Conservation (phyloP, 2,888 invertebrate genomes). For the Helicoverpa assulta region DNA sequence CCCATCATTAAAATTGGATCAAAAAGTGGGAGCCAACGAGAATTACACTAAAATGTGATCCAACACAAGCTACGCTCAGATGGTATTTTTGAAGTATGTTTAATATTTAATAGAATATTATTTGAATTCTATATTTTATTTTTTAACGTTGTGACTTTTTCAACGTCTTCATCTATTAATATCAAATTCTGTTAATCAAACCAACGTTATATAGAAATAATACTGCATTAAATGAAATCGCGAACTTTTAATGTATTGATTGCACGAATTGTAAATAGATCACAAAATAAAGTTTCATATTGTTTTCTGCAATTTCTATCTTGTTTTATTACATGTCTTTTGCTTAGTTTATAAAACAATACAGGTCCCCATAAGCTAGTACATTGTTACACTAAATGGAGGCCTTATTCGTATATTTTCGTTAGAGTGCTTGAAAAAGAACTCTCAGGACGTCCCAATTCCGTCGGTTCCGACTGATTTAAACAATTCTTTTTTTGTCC, state of each 20-base stretch:
- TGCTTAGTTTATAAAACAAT: no score
- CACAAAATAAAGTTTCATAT: neutral
- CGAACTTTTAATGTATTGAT: constrained; percentile 8
- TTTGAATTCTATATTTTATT: constrained; percentile 45
- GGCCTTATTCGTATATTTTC: no score
- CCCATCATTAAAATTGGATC: no score
- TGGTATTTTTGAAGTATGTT: constrained; percentile 30
- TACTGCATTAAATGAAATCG: neutral
- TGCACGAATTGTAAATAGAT: constrained; percentile 2
- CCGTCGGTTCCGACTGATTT: no score
- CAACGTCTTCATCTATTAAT: neutral
- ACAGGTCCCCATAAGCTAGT: no score
- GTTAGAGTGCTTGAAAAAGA: no score
- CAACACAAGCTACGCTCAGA: constrained; percentile 8
- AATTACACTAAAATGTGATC: no score
- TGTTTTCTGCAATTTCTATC: neutral
- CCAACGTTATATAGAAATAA: neutral
- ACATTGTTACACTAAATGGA: no score
- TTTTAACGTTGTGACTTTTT: constrained; percentile 12
- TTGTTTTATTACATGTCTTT: neutral
- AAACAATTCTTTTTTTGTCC: no score
- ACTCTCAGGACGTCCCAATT: no score
- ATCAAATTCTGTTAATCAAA: constrained; percentile 1
- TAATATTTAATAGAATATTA: constrained; percentile 31
- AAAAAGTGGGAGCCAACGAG: no score